Conservation (phyloP, 2,797 vertebrate genomes). For the Hippopotamyrus pictus region DNA sequence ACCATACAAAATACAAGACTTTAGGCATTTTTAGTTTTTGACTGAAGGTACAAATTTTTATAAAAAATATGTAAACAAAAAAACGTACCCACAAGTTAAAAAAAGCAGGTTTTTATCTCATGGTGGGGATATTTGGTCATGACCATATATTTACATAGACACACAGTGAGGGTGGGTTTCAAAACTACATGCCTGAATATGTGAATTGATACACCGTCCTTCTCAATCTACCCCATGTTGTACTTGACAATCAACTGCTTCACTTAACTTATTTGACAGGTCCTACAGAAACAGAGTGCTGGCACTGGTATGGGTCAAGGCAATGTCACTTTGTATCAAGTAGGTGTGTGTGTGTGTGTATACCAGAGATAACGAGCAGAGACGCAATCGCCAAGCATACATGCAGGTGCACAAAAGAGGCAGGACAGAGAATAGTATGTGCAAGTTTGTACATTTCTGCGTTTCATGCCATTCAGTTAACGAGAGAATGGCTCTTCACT, state of each 20-base stretch:
- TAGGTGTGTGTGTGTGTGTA: neutral
- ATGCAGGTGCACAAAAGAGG: neutral
- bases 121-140: neutral
- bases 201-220: neutral
- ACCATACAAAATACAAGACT: neutral
- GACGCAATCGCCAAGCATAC: neutral
- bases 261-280: neutral
- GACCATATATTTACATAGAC: neutral
- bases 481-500: constrained; percentile 24
- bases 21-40: neutral
- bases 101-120: neutral
- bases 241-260: neutral
- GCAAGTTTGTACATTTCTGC: neutral
- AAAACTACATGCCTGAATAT: neutral
- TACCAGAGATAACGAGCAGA: neutral
- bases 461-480: constrained; percentile 20
- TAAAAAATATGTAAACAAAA: neutral
- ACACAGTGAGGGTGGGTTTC: neutral
- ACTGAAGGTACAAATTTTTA: neutral
- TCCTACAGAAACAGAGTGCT: neutral
- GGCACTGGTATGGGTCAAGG: neutral
- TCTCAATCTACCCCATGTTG: neutral
- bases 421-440: neutral
- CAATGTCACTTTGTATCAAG: neutral
- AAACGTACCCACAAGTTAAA: neutral